Evolutionary conservation across 1,140 invertebrate species (phyloP), one percentile per base, ranked within the genome.

Genomic region (Lepidurus couesii): DNA sequence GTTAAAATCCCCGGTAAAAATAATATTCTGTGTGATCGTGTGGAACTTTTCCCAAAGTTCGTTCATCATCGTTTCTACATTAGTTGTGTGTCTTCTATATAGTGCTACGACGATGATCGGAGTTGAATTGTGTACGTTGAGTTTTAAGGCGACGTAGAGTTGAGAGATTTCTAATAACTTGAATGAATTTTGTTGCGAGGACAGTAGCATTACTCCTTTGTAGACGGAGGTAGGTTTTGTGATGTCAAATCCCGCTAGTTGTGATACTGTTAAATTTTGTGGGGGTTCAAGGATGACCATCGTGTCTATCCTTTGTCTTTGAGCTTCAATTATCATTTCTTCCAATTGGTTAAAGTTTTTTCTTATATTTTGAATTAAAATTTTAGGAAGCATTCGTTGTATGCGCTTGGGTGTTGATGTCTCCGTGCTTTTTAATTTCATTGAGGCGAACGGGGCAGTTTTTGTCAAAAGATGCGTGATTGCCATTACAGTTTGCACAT

Each of bases 401-500:
- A 4, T 44, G 42, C 1, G 9, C 45, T 42, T 76, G n/a, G 42
- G 42, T 43, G 75, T 34, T 43, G 10, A 21, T 42, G 21, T n/a
- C 42, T 26, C 44, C 21, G n/a, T 44, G 21, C 9, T 43, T 24
- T n/a, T 76, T 76, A 3, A 42, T 42, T 76, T 76, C 42, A 10
- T 24, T n/a, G 21, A 76, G 7, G 42, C 75, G 75, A 42, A 44
- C 1, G 21, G 75, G 75, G 6, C 5, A 76, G 42, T 42, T 76
- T 42, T 21, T 42, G 21, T 21, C 42, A 44, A 34, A 76, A 42
- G n/a, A 26, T 44, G 75, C 42, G 75, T 76, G 75, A 1, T 21
- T 42, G 42, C n/a, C 75, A n/a, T 76, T 76, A 42, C 75, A 76
- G 75, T 76, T 76, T 43, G 42, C 21, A 43, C 75, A 76, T 76